A percentile compares a stretch with the other conserved stretches of the same genome.
phyloP scores from a whole-genome alignment of 2,113 vertebrate genomes.

The Fukomys damarensis region DNA sequence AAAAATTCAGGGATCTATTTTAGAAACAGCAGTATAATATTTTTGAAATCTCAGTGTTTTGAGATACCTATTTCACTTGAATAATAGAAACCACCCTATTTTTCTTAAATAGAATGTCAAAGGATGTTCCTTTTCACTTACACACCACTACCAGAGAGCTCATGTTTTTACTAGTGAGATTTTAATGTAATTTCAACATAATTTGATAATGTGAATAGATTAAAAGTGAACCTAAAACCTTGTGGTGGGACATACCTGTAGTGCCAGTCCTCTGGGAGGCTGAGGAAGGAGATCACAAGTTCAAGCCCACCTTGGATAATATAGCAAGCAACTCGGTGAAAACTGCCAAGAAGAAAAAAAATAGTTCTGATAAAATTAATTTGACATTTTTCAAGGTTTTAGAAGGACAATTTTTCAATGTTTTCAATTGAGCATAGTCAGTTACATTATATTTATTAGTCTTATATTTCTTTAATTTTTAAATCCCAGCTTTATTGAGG shows the following conservation, averaged over 20 bases:
- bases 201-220: neutral
- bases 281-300: neutral
- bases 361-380: neutral
- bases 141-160: neutral
- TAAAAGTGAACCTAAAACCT: neutral
- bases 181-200: too few relatives aligned
- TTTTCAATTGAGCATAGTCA: neutral
- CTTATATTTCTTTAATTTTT: neutral
- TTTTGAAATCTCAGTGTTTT: neutral
- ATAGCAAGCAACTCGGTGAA: neutral
- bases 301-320: neutral
- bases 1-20: neutral
- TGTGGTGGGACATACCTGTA: neutral
- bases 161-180: neutral
- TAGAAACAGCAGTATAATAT: neutral
- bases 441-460: neutral
- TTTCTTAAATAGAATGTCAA: neutral
- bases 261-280: neutral
- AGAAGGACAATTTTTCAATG: neutral
- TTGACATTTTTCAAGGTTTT: neutral
- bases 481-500: neutral
- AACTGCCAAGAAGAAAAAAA: neutral
- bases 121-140: neutral
- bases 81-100: neutral
- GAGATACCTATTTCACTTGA: neutral